phyloP scores from a whole-genome alignment of 2,113 vertebrate genomes.

The Cynopterus brachyotis region DNA sequence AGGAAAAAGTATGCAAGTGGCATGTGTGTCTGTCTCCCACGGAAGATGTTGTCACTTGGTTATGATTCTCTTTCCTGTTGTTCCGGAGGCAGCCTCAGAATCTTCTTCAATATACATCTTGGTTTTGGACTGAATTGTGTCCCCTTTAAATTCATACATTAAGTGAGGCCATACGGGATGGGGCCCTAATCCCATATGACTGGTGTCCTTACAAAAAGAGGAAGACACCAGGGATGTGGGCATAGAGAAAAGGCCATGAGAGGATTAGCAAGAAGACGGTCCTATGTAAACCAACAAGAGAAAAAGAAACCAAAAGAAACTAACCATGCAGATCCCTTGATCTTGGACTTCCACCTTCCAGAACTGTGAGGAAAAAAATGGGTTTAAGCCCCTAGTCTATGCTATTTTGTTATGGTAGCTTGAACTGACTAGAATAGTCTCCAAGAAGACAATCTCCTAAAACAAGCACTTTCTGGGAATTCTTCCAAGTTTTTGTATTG shows the following conservation, averaged over 20 bases:
- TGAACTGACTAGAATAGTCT: neutral
- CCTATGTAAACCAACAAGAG: neutral
- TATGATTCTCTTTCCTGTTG: neutral
- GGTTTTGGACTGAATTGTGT: neutral
- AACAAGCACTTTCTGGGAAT: too few species aligned
- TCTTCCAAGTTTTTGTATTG: neutral
- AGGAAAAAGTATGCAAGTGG: neutral
- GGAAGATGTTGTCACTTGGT: neutral
- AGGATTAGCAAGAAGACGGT: neutral
- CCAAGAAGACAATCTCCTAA: neutral
- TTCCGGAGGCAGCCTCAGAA: neutral
- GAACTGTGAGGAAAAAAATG: neutral
- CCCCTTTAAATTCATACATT: neutral
- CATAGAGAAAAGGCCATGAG: neutral
- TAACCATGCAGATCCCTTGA: neutral
- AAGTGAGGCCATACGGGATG: neutral
- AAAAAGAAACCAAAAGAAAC: neutral
- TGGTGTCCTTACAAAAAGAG: neutral
- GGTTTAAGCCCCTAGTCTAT: neutral
- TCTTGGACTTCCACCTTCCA: neutral
- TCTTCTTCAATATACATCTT: neutral
- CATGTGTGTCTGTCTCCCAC: neutral
- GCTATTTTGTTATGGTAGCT: neutral
- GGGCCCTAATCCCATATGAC: neutral
- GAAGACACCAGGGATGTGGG: neutral